Base-by-base conservation (phyloP, 2,113 vertebrate species). In the Syrrhaptes paradoxus region DNA sequence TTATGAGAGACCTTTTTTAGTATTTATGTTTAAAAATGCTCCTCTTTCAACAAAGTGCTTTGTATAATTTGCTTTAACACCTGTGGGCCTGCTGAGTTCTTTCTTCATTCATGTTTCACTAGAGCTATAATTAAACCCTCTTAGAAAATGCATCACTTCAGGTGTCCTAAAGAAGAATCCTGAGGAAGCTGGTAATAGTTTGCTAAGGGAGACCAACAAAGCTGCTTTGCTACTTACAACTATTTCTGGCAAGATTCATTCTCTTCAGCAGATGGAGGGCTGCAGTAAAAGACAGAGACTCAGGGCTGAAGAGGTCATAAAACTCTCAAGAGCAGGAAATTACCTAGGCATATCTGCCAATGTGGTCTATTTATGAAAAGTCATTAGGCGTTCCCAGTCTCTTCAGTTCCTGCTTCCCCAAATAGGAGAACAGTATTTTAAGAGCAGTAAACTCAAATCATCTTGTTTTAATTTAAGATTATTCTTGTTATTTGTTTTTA, bases 301-400 rank as follows among this genome's bases (percentile, higher is more conserved):
- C 17, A 17, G 67, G 57, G 54, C n/a, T 93, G 79, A 72, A 77
- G 72, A 90, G 85, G 85, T 93, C 93, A 84, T 95, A 95, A 97
- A 96, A 80, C 83, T 94, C 92, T 81, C 61, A 92, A 88, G 85
- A 90, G 82, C 95, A 96, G 90, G 96, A 96, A 96, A 96, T 96
- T 83, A 84, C 91, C 88, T 8, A 57, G 63, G 52, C 31, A 88
- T 89, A 92, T 85, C 83, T 95, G 82, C 87, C 93, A 85, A 77
- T 71, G n/a, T 2, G 1, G 73, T 72, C 72, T 78, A 78, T 58
- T 86, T 86, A 87, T 86, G 93, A 95, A 91, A 93, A 93, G 68
- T 68, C 89, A 88, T 92, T 93, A 95, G 82, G 87, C 26, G 4
- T 41, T 94, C 49, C 54, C 58, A 75, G 52, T 59, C 31, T 81